These are phyloP conservation scores for Centroberyx gerrardi DNA, from an alignment of 2,797 vertebrate genomes.

Conservation along the genomic window DNA sequence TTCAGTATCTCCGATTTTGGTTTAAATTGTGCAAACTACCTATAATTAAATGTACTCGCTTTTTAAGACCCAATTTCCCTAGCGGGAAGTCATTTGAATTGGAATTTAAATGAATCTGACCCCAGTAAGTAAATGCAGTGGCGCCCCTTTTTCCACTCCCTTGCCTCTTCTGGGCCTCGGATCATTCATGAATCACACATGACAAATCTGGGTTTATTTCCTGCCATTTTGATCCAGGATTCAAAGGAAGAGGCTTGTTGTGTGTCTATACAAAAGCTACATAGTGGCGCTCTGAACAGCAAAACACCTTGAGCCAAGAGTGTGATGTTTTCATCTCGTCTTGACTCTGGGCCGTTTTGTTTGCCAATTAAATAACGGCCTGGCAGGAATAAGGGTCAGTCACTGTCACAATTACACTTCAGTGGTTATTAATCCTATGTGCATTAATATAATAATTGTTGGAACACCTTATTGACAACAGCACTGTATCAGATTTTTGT, in stretches of 20 bases:
- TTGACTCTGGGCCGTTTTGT: conserved; percentile 60
- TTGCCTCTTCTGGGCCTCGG: conserved; percentile 41
- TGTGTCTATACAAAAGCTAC: conserved; percentile 46
- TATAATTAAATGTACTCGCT: conserved; percentile 70
- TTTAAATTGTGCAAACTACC: conserved; percentile 66
- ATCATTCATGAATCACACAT: conserved; percentile 70
- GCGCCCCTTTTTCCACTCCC: conserved; percentile 33
- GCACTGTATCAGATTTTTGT: conserved; percentile 8
- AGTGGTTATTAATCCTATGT: conserved; percentile 61
- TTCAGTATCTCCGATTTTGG: conserved; percentile 30
- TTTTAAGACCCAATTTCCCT: conserved; percentile 71
- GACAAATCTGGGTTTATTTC: conserved; percentile 68
- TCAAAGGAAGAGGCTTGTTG: conserved; percentile 49
- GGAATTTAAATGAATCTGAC: conserved; percentile 74
- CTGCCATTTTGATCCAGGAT: conserved; percentile 61
- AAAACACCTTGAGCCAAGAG: conserved; percentile 37
- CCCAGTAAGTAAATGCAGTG: conserved; percentile 57
- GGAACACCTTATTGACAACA: conserved; percentile 15
- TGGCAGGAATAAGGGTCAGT: conserved; percentile 56
- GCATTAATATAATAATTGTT: conserved; percentile 28
- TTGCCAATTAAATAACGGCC: conserved; percentile 68
- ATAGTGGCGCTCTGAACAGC: conserved; percentile 7
- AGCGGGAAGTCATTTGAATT: conserved; percentile 72
- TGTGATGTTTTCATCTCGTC: conserved; percentile 61
- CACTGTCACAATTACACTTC: conserved; percentile 61